Conservation (phyloP, 2,113 vertebrate species). For the Plotosus lineatus region DNA sequence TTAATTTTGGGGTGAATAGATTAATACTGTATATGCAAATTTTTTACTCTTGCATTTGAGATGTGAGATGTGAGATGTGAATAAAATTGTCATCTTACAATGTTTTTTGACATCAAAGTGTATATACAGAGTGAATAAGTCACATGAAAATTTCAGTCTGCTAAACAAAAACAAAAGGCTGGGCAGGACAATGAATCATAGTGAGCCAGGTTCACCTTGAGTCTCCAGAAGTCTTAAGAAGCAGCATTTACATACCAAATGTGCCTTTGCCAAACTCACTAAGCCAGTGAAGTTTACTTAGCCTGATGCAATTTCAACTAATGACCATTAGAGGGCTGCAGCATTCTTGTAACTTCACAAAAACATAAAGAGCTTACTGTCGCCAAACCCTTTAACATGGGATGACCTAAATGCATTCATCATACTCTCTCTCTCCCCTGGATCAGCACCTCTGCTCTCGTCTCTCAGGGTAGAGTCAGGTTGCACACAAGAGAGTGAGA, state of each 20-base stretch:
- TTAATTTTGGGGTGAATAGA: no score
- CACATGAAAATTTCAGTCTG: not conserved
- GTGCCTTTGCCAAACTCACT: not conserved
- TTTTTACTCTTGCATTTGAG: no score
- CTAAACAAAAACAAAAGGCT: not conserved
- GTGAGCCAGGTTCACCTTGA: not conserved
- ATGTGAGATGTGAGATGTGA: no score
- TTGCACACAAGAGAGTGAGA: slow-evolving; percentile 11
- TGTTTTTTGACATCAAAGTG: no score
- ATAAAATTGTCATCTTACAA: no score
- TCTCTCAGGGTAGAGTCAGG: not conserved
- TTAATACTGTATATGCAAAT: no score
- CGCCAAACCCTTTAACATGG: not conserved
- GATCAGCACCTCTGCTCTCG: not conserved
- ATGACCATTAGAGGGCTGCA: slow-evolving; percentile 35
- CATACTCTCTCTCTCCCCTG: not conserved
- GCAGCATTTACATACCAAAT: not conserved
- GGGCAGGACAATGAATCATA: not conserved
- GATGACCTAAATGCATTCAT: not conserved
- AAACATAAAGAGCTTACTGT: not conserved
- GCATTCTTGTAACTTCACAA: not conserved
- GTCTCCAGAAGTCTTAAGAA: not conserved
- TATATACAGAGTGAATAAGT: no score
- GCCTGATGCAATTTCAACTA: not conserved
- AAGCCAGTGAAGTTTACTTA: not conserved